Conservation (phyloP, 2,888 invertebrate genomes). For the Eupithecia insigniata region DNA sequence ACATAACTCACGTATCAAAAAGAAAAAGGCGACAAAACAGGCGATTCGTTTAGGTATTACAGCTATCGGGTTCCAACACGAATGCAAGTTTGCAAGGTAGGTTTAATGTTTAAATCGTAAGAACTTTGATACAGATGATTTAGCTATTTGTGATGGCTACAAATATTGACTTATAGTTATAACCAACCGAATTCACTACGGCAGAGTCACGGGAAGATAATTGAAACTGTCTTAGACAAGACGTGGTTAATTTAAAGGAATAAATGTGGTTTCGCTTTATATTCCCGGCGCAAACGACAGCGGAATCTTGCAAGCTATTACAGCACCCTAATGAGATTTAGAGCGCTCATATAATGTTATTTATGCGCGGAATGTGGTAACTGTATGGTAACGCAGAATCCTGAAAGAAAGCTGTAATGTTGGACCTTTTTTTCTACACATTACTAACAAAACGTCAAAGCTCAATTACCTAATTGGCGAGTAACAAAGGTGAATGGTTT, state of each 20-base stretch:
- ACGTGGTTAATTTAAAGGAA: conserved; percentile 59
- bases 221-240: conserved; percentile 43
- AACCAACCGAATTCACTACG: conserved; percentile 39
- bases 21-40: conserved; percentile 71
- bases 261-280: conserved; percentile 77
- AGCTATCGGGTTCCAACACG: conserved; percentile 67
- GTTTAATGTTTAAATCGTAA: neutral
- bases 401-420: conserved; percentile 6
- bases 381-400: conserved; percentile 41
- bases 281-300: conserved; percentile 78
- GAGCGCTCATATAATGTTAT: conserved; percentile 81
- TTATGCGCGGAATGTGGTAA: conserved; percentile 72
- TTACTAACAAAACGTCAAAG: conserved; percentile 14
- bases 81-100: conserved; percentile 41
- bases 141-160: conserved; percentile 55
- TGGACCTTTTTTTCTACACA: neutral
- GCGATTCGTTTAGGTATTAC: conserved; percentile 80
- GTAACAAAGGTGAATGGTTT: conserved; percentile 38
- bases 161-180: conserved; percentile 29
- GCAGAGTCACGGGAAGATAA: conserved; percentile 41
- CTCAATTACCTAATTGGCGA: conserved; percentile 9
- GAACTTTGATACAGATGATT: neutral
- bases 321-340: conserved; percentile 80
- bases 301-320: conserved; percentile 78
- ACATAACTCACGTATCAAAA: conserved; percentile 72